Evolutionary conservation across 2,888 invertebrate species (phyloP).

Genomic region (Lathronympha strigana): DNA sequence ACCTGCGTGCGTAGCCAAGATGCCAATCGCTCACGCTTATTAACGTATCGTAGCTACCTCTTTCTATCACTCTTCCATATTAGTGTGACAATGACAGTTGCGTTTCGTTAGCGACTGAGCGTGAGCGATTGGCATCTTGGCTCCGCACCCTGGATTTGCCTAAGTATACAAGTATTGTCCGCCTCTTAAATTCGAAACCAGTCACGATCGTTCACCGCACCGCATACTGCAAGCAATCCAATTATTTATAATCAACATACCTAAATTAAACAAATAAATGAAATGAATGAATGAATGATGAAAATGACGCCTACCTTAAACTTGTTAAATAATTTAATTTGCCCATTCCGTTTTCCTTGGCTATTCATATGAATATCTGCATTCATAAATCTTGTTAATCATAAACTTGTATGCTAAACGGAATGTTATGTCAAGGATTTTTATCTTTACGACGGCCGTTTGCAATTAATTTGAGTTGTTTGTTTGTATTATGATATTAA

Average conservation of each 20-base stretch:
- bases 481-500: conserved; percentile 16
- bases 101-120: too few species aligned
- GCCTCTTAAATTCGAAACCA: neutral
- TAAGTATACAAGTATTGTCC: too few species aligned
- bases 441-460: conserved; percentile 26
- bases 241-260: conserved; percentile 55
- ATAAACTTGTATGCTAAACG: conserved; percentile 28
- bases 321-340: conserved; percentile 75
- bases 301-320: conserved; percentile 39
- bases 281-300: conserved; percentile 59
- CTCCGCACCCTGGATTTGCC: too few species aligned
- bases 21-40: too few species aligned
- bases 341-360: conserved; percentile 46
- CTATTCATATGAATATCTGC: conserved; percentile 20
- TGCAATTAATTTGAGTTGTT: conserved; percentile 22
- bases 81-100: too few species aligned
- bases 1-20: too few species aligned
- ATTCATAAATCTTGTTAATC: conserved; percentile 32
- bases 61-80: too few species aligned
- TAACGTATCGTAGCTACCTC: too few species aligned
- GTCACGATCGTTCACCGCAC: conserved; percentile 17
- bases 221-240: conserved; percentile 51
- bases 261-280: conserved; percentile 68
- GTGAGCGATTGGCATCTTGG: too few species aligned
- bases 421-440: conserved; percentile 31